Evolutionary conservation across 1,140 invertebrate genomes (phyloP).

Genomic region (Brachionus rubens): DNA sequence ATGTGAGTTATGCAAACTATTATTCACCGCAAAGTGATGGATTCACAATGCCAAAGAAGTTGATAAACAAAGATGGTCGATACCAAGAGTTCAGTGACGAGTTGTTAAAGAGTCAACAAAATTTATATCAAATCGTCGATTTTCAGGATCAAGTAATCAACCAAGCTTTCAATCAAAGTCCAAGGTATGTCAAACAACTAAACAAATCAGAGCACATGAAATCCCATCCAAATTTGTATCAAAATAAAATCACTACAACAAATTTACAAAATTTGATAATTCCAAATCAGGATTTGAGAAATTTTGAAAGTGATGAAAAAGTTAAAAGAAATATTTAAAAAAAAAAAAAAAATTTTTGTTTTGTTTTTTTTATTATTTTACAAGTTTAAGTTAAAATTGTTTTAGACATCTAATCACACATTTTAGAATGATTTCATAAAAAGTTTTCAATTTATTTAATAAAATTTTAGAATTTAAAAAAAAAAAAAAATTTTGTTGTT

Average conservation of each 20-base stretch:
- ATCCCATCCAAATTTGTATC: background rate
- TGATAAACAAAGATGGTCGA: background rate
- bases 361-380: background rate
- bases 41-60: background rate
- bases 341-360: too few relatives aligned
- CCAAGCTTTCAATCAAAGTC: background rate
- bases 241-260: background rate
- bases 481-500: too few relatives aligned
- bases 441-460: too few relatives aligned
- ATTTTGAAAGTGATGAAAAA: conserved; percentile 35
- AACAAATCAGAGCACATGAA: background rate
- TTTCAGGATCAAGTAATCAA: conserved; percentile 17
- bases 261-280: conserved; percentile 11
- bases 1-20: background rate
- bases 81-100: background rate
- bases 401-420: too few relatives aligned
- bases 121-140: conserved; percentile 28
- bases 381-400: background rate
- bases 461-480: too few relatives aligned
- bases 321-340: conserved; percentile 19
- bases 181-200: background rate
- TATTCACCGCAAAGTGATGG: background rate
- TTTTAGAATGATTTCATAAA: too few relatives aligned
- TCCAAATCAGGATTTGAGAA: background rate
- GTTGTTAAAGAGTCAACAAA: background rate